A percentile compares a stretch with the other conserved stretches of the same genome.
Evolutionary conservation across 2,888 invertebrate species (phyloP).

Genomic region (Subacronicta megacephala): DNA sequence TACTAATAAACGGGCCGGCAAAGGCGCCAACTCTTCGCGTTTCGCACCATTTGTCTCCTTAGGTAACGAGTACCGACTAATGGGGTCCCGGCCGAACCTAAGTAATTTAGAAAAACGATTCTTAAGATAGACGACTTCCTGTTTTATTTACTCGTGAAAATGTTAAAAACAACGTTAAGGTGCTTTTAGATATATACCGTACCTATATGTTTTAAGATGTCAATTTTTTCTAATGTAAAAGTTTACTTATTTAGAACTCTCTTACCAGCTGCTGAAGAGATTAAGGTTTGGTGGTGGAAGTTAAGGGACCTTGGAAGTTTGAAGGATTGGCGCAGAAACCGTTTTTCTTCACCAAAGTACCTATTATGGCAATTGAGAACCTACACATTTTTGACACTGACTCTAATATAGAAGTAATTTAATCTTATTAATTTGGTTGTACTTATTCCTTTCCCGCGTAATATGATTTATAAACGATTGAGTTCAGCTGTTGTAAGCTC

Average conservation of each 20-base stretch:
- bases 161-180: constrained; percentile 21
- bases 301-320: too few relatives aligned
- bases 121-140: constrained; percentile 61
- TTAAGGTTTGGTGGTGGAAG: background rate
- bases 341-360: background rate
- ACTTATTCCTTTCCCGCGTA: too few relatives aligned
- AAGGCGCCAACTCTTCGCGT: constrained; percentile 70
- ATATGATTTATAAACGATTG: too few relatives aligned
- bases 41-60: constrained; percentile 75
- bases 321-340: background rate
- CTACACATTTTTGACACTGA: too few relatives aligned
- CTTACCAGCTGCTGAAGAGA: background rate
- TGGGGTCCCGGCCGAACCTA: constrained; percentile 69
- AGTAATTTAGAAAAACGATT: constrained; percentile 80
- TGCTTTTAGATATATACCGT: constrained; percentile 6
- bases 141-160: constrained; percentile 58
- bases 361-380: too few relatives aligned
- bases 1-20: constrained; percentile 76
- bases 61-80: constrained; percentile 74
- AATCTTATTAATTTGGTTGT: too few relatives aligned
- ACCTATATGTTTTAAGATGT: background rate
- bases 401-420: too few relatives aligned
- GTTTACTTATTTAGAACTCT: background rate
- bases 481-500: too few relatives aligned
- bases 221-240: background rate